A percentile compares a stretch with the other conserved stretches of the same genome.
These are phyloP conservation scores for Trachythela sp. DNA, from an alignment of 64 coral and sea anemone species.

Conservation along the genomic window DNA sequence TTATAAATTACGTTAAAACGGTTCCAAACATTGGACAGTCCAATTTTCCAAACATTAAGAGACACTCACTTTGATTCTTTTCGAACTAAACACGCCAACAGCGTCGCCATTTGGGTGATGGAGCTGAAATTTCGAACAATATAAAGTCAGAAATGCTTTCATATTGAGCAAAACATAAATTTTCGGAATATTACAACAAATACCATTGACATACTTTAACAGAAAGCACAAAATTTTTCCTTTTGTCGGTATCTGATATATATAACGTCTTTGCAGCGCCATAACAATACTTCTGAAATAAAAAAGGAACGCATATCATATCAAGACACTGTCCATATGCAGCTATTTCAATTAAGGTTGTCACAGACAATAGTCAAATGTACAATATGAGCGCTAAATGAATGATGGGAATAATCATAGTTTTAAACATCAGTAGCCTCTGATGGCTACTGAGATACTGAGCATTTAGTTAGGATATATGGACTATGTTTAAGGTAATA, in stretches of 20 bases:
- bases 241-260: constrained; percentile 97
- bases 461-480: too few species aligned
- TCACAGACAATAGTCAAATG: too few species aligned
- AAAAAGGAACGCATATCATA: not conserved
- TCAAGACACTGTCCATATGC: too few species aligned
- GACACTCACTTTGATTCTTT: constrained; percentile 84
- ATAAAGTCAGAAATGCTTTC: constrained; percentile 9
- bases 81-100: constrained; percentile 90
- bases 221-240: constrained; percentile 97
- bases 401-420: too few species aligned
- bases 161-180: not conserved
- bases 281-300: constrained; percentile 56
- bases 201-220: constrained; percentile 53
- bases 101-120: constrained; percentile 86
- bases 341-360: too few species aligned
- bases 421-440: too few species aligned
- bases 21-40: not conserved
- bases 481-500: too few species aligned
- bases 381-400: too few species aligned
- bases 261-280: constrained; percentile 96
- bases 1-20: not conserved
- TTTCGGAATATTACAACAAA: not conserved
- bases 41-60: not conserved
- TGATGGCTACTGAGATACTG: too few species aligned
- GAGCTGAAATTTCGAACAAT: constrained; percentile 48